Percentiles rank a stretch among this genome's conserved stretches.
Evolutionary conservation across 2,113 vertebrate species (phyloP).

Genomic region (Chloropsis cyanopogon): DNA sequence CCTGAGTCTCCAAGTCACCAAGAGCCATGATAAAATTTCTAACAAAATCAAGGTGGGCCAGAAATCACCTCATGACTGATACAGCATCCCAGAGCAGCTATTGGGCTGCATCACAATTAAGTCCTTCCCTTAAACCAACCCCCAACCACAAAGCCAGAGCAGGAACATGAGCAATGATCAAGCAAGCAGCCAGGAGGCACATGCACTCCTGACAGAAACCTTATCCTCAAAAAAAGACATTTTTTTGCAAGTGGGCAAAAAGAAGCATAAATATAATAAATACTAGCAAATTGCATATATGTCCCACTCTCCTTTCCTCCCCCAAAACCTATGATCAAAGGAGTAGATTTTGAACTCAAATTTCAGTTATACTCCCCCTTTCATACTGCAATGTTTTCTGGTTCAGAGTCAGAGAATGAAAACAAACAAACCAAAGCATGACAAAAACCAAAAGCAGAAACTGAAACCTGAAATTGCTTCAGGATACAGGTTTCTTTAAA

Average conservation of each 20-base stretch:
- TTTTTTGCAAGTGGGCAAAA: neutral
- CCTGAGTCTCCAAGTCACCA: neutral
- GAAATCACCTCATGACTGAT: neutral
- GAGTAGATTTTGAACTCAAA: neutral
- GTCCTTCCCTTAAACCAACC: neutral
- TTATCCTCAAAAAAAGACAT: neutral
- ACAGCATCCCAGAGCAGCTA: neutral
- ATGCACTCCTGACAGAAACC: neutral
- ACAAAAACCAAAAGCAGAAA: neutral
- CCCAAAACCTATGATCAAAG: neutral
- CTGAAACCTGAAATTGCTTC: neutral
- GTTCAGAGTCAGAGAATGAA: neutral
- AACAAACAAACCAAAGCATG: neutral
- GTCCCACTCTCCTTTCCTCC: fast-evolving
- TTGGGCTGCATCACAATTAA: neutral
- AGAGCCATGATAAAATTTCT: neutral
- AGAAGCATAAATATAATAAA: neutral
- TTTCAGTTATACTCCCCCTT: neutral
- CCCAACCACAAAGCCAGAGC: neutral
- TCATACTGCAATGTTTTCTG: neutral
- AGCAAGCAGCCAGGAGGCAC: neutral
- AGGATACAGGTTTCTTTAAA: neutral
- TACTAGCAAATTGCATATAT: neutral
- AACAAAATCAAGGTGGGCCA: neutral
- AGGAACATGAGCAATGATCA: neutral